Conservation (phyloP, 1,140 invertebrate genomes). For the Drosophila nigrodunni region DNA sequence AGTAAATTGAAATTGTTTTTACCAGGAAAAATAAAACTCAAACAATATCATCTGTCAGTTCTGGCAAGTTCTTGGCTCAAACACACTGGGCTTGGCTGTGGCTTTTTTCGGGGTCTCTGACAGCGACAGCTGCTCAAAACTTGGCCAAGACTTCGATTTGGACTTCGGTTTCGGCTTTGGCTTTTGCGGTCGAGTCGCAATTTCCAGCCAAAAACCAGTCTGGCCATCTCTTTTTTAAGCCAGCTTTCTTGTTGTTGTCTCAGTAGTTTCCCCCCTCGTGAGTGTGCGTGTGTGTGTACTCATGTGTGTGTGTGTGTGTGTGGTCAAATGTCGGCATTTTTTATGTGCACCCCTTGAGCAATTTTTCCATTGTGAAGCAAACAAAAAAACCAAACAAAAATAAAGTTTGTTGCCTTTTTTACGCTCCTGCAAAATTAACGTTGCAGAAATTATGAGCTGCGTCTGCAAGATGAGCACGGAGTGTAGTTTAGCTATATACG, state of each 20-base stretch:
- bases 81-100: constrained; percentile 17
- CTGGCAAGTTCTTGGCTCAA: constrained; percentile 17
- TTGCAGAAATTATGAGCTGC: constrained; percentile 68
- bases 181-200: constrained; percentile 47
- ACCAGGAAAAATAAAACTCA: constrained; percentile 72
- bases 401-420: constrained; percentile 27
- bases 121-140: constrained; percentile 40
- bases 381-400: constrained; percentile 1
- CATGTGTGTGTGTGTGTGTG: constrained; percentile 60
- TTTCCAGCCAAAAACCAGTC: constrained; percentile 75
- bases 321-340: constrained; percentile 80
- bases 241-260: constrained; percentile 40
- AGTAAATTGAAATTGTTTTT: constrained; percentile 71
- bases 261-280: constrained; percentile 60
- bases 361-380: constrained; percentile 59
- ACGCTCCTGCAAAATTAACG: constrained; percentile 65
- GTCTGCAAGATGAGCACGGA: constrained; percentile 3
- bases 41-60: constrained; percentile 60
- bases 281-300: constrained; percentile 13
- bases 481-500: neutral
- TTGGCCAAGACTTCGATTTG: neutral
- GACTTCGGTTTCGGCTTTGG: constrained; percentile 11
- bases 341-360: constrained; percentile 72
- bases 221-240: constrained; percentile 65
- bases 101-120: neutral